phyloP scores from a whole-genome alignment of 2,888 invertebrate genomes.

The Drosophila multiciliata region DNA sequence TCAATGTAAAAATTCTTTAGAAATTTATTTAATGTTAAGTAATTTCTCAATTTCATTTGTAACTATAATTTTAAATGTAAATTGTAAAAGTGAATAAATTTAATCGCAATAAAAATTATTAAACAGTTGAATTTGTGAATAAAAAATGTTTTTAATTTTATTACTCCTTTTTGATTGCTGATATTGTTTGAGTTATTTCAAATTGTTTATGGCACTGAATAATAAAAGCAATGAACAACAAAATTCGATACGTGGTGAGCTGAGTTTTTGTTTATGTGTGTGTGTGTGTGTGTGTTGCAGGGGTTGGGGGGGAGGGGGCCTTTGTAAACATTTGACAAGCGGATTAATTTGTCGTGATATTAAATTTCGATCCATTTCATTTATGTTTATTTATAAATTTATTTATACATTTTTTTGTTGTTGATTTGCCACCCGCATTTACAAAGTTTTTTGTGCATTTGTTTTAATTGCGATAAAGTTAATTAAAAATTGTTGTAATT shows the following conservation, averaged over 20 bases:
- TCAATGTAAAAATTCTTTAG: no score
- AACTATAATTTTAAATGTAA: no score
- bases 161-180: not conserved
- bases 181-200: not conserved
- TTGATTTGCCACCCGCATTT: conserved; percentile 14
- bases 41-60: no score
- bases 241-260: not conserved
- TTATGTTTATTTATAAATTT: conserved; percentile 34
- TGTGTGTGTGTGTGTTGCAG: not conserved
- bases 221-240: not conserved
- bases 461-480: conserved; percentile 67
- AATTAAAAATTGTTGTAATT: conserved; percentile 74
- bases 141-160: not conserved
- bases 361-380: conserved; percentile 51
- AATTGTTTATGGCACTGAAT: not conserved
- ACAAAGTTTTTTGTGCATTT: conserved; percentile 9
- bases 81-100: no score
- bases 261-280: not conserved
- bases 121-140: not conserved
- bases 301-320: not conserved
- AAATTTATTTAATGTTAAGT: no score
- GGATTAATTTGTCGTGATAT: conserved; percentile 55
- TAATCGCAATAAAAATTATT: not conserved
- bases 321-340: conserved; percentile 42
- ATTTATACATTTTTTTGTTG: not conserved